phyloP scores from a whole-genome alignment of 2,113 vertebrate species.

The Pogonocichla stellata region DNA sequence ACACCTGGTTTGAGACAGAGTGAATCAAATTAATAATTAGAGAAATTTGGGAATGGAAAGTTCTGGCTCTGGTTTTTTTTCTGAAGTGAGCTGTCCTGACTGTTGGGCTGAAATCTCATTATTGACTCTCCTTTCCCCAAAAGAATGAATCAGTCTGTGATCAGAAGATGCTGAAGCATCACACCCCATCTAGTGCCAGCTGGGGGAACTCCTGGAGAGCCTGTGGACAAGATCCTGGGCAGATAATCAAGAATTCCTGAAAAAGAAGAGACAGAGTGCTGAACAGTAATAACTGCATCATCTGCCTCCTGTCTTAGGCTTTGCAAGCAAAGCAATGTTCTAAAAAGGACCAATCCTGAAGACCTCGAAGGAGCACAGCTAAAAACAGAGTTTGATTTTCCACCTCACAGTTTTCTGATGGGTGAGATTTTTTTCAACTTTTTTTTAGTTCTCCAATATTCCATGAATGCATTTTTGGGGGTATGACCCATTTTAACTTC shows the following conservation, averaged over 20 bases:
- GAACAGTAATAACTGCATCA: neutral
- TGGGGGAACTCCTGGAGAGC: neutral
- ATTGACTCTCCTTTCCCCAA: neutral
- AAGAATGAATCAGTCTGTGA: neutral
- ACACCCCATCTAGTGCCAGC: constrained; percentile 19
- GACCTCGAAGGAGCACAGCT: neutral
- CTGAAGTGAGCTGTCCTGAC: neutral
- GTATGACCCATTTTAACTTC: neutral
- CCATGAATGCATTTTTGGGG: neutral
- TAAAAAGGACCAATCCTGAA: neutral
- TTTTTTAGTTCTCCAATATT: neutral
- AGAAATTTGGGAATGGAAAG: neutral
- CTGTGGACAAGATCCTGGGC: neutral
- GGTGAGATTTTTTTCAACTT: neutral
- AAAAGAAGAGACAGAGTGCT: neutral
- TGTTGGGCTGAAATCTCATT: neutral
- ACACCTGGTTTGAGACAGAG: neutral
- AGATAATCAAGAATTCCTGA: neutral
- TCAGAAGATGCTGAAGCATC: neutral
- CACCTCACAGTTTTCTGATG: neutral
- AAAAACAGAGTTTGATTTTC: neutral
- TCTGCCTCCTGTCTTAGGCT: neutral
- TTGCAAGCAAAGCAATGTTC: neutral
- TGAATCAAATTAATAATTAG: neutral
- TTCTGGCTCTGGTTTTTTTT: accelerated